Evolutionary conservation across 2,888 invertebrate species (phyloP).

Genomic region (Mythimna impura): DNA sequence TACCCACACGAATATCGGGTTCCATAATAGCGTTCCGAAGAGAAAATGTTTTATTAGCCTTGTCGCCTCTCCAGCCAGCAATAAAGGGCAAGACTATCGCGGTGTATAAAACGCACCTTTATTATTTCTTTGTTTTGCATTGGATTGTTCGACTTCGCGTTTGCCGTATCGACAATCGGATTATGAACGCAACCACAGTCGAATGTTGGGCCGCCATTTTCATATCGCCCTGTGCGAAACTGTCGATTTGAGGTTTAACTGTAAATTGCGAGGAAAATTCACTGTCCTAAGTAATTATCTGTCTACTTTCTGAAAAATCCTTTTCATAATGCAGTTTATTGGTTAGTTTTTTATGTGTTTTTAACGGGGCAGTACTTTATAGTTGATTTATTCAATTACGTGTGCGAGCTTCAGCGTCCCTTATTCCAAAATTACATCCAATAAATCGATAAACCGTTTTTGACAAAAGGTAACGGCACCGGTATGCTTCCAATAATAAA

Average conservation of each 20-base stretch:
- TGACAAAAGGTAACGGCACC: slow-evolving; percentile 67
- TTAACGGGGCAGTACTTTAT: background rate
- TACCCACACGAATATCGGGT: slow-evolving; percentile 76
- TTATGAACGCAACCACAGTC: slow-evolving; percentile 60
- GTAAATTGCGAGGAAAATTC: slow-evolving; percentile 32
- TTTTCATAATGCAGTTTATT: background rate
- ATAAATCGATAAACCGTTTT: slow-evolving; percentile 50
- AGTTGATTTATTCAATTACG: background rate
- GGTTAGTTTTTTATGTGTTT: background rate
- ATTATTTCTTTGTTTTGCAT: slow-evolving; percentile 74
- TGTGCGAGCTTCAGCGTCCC: slow-evolving; percentile 5
- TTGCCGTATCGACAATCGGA: slow-evolving; percentile 68
- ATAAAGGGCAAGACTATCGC: slow-evolving; percentile 74
- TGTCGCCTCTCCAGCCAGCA: slow-evolving; percentile 72
- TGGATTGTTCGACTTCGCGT: slow-evolving; percentile 61
- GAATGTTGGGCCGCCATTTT: slow-evolving; percentile 54
- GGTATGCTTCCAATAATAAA: slow-evolving; percentile 71
- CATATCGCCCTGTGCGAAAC: slow-evolving; percentile 43
- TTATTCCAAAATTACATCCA: slow-evolving; percentile 32
- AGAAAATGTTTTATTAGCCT: slow-evolving; percentile 77
- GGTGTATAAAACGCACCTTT: slow-evolving; percentile 71
- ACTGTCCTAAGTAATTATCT: background rate
- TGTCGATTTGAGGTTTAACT: slow-evolving; percentile 45
- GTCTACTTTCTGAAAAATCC: background rate
- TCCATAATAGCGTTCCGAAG: slow-evolving; percentile 74